A percentile compares a stretch with the other conserved stretches of the same genome.
phyloP scores from a whole-genome alignment of 2,797 vertebrate genomes.

The Anas capensis region DNA sequence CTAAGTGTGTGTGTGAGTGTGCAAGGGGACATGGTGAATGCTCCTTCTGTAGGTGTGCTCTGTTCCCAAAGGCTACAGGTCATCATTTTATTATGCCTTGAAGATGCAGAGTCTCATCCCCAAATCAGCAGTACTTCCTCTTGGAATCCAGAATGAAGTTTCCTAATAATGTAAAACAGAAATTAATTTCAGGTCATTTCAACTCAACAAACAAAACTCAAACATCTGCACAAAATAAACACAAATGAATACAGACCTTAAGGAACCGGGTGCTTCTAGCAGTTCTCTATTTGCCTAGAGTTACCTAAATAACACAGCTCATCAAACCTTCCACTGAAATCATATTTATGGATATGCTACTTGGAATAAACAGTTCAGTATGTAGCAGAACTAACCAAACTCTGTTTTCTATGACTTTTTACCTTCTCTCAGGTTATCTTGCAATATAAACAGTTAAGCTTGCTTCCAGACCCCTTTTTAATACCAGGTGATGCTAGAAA shows the following conservation, averaged over 20 bases:
- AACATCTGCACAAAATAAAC: background rate
- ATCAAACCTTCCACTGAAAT: background rate
- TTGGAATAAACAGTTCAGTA: background rate
- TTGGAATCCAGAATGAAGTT: background rate
- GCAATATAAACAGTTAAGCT: background rate
- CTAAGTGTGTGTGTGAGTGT: background rate
- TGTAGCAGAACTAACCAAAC: background rate
- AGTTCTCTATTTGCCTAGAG: background rate
- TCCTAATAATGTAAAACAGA: constrained; percentile 10
- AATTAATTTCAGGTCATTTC: constrained; percentile 25
- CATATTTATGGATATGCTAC: background rate
- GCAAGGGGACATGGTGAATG: rapidly evolving
- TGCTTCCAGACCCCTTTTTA: background rate
- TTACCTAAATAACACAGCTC: background rate
- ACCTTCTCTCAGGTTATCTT: background rate
- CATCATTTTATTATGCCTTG: background rate
- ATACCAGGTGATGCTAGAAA: background rate
- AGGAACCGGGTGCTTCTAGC: background rate
- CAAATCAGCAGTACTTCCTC: background rate
- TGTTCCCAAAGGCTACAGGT: background rate
- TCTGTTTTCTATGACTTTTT: background rate
- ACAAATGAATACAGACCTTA: background rate
- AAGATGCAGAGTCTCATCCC: background rate
- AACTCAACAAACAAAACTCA: background rate
- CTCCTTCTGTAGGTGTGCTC: background rate